phyloP scores from a whole-genome alignment of 2,797 vertebrate species.

The Caiman crocodilus region DNA sequence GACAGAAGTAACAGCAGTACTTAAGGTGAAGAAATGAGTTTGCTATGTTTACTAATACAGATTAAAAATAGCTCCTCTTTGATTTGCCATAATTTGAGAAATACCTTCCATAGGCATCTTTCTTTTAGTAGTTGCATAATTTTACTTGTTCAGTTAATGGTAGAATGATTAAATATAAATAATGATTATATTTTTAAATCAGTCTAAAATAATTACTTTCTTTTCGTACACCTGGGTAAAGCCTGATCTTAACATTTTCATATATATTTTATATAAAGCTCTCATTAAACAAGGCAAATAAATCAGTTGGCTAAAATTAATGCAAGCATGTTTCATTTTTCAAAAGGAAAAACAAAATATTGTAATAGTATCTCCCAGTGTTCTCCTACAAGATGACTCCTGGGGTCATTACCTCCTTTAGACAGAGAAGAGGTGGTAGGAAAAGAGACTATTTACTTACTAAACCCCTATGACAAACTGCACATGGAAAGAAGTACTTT shows the following conservation, averaged over 20 bases:
- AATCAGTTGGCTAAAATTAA: not conserved
- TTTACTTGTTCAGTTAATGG: not conserved
- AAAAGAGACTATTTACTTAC: not conserved
- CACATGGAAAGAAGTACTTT: not conserved
- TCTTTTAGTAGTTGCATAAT: not conserved
- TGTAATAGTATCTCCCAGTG: not conserved
- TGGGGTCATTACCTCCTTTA: not conserved
- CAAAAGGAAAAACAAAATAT: not conserved
- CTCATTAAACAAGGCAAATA: not conserved
- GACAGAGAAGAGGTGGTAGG: not conserved
- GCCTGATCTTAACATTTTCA: not conserved
- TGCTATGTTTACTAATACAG: not conserved
- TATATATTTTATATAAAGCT: not conserved
- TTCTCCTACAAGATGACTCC: not conserved
- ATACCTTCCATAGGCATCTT: too few species aligned
- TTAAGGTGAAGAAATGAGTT: conserved; percentile 1
- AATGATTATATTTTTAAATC: accelerated
- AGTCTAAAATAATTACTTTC: not conserved
- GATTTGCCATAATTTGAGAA: not conserved
- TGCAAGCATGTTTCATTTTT: not conserved
- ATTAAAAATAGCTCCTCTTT: not conserved
- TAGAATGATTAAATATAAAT: not conserved
- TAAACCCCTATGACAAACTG: not conserved
- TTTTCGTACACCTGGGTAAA: not conserved
- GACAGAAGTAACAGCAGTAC: not conserved